A percentile compares a stretch with the other conserved stretches of the same genome.
Conservation (phyloP, 2,797 vertebrate species). For the Gadopsis marmoratus region DNA sequence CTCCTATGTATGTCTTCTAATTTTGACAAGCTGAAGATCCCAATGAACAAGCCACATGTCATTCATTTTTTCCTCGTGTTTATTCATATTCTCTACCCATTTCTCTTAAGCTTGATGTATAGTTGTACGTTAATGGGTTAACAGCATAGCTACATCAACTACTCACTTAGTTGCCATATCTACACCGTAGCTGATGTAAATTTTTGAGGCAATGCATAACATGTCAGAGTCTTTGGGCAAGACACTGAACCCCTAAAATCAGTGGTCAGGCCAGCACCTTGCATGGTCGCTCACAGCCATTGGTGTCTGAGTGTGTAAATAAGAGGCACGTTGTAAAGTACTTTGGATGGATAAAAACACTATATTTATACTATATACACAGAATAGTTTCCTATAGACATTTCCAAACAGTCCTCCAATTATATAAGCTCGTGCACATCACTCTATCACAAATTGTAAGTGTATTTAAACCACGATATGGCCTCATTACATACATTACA, state of each 20-base stretch:
- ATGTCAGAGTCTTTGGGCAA: too few relatives aligned
- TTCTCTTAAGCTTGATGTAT: neutral
- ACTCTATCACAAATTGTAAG: neutral
- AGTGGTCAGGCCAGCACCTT: neutral
- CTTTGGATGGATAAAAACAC: neutral
- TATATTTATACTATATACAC: neutral
- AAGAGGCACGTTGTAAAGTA: neutral
- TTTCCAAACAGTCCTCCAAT: neutral
- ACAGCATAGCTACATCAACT: neutral
- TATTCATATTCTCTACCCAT: conserved; percentile 1
- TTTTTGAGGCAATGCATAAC: too few relatives aligned
- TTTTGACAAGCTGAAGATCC: conserved; percentile 23
- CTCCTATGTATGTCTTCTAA: conserved; percentile 24
- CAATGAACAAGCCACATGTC: conserved; percentile 7
- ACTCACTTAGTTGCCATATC: neutral
- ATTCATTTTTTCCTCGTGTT: neutral
- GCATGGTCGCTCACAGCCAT: neutral
- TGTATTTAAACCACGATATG: neutral
- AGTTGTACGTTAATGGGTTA: neutral
- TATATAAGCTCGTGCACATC: neutral
- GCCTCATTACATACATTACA: neutral
- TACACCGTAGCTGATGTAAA: too few relatives aligned
- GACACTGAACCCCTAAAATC: too few relatives aligned
- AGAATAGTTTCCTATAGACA: neutral
- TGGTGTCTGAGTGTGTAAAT: neutral